Conservation (phyloP, 2,113 vertebrate species). For the Macquaria ambigua region DNA sequence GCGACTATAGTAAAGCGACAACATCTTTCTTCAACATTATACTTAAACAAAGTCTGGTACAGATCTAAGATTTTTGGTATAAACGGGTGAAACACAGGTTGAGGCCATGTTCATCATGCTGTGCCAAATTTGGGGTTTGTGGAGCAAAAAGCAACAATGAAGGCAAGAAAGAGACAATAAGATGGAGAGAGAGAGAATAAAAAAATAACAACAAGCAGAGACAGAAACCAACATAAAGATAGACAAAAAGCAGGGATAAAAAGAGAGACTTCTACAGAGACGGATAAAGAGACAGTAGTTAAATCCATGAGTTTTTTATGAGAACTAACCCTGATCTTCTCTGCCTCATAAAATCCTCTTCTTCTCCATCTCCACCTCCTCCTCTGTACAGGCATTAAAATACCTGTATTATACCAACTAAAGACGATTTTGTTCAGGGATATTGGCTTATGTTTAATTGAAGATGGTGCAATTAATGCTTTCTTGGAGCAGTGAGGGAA, state of each 20-base stretch:
- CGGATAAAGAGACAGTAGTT: slow-evolving; percentile 35
- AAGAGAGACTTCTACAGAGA: slow-evolving; percentile 28
- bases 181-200: background rate
- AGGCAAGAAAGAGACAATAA: slow-evolving; percentile 12
- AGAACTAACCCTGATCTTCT: slow-evolving; percentile 62
- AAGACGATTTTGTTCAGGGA: slow-evolving; percentile 64
- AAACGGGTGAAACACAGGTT: background rate
- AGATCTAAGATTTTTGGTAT: background rate
- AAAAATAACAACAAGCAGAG: background rate
- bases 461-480: slow-evolving; percentile 67
- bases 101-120: slow-evolving; percentile 10
- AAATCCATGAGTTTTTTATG: slow-evolving; percentile 48
- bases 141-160: background rate
- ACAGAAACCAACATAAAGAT: background rate
- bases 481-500: slow-evolving; percentile 40
- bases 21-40: background rate
- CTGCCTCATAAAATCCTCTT: slow-evolving; percentile 53
- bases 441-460: slow-evolving; percentile 70
- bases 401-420: slow-evolving; percentile 62
- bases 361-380: slow-evolving; percentile 36
- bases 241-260: slow-evolving; percentile 12
- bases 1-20: background rate
- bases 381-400: slow-evolving; percentile 55
- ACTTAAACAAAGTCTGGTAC: background rate
- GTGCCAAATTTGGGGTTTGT: background rate